Base-by-base conservation (phyloP, 2,797 vertebrate species). In the Phrynocephalus vlangalii region DNA sequence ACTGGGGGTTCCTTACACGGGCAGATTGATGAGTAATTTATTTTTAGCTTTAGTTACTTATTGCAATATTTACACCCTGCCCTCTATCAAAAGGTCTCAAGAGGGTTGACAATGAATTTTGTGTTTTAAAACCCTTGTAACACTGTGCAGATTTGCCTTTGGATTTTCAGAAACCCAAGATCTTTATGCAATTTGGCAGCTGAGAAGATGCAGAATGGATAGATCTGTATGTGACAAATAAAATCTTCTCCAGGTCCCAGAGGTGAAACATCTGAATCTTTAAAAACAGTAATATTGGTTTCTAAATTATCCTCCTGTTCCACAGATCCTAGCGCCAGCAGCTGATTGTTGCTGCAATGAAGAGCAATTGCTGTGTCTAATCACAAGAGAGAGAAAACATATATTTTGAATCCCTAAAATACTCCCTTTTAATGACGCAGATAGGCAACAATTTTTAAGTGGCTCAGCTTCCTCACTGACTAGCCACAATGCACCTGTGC, bases 401-500 rank as follows among this genome's bases (percentile, higher is more conserved):
- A 88, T 83, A 88, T 85, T 84, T 91, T 77, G 88, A 92, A 88
- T 90, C 85, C 44, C 88, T 83, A 91, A 94, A 92, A 92, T 93
- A 92, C 87, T 89, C 87, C 79, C 75, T 89, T 90, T 87, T 91
- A 93, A 92, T 94, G 94, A 94, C 1, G 26, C 91, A 94, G 56
- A 88, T 2, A 84, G 85, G 76, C 91, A 91, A 85, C 89, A 82
- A 89, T 93, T 93, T 91, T 6, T 85, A 89, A 94, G 86, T 87
- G 92, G 89, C 76, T 85, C 84, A 92, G 90, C 38, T 73, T 88
- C 68, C 84, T 77, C 66, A 48, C 86, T 87, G 66, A 78, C 75
- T 48, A 89, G 89, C 89, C 90, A 52, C 77, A 78, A 75, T 94
- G 92, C 95, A 96, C 95, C 95, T 95, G 95, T 93, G 92, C 87